Evolutionary conservation across 1,140 invertebrate species (phyloP).

Genomic region (Capitella teleta): DNA sequence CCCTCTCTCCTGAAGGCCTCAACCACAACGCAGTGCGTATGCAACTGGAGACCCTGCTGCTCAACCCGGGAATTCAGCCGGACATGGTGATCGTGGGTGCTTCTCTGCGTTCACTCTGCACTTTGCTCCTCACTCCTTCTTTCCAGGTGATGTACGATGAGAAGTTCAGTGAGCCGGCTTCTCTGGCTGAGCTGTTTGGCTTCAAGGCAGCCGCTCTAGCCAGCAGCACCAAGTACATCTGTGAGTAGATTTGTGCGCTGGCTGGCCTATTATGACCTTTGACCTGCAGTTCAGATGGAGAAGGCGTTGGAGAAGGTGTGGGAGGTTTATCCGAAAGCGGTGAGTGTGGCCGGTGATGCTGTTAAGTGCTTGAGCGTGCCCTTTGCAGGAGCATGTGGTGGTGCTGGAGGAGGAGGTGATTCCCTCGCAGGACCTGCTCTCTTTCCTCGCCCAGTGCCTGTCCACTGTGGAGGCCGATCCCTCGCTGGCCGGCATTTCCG

Average conservation of each 20-base stretch:
- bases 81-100: slow-evolving; percentile 29
- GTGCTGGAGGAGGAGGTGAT: slow-evolving; percentile 46
- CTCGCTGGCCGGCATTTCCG: slow-evolving; percentile 39
- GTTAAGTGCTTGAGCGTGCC: neutral
- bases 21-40: slow-evolving; percentile 39
- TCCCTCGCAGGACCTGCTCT: slow-evolving; percentile 44
- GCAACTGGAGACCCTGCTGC: slow-evolving; percentile 44
- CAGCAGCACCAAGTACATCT: slow-evolving; percentile 24
- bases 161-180: slow-evolving; percentile 30
- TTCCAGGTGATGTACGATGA: slow-evolving; percentile 32
- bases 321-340: slow-evolving; percentile 25
- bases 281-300: slow-evolving; percentile 27
- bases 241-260: slow-evolving; percentile 4
- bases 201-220: slow-evolving; percentile 24
- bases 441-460: slow-evolving; percentile 41
- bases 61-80: slow-evolving; percentile 45
- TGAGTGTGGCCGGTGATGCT: slow-evolving; percentile 18
- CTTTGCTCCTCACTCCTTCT: slow-evolving; percentile 17
- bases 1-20: slow-evolving; percentile 18
- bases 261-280: neutral
- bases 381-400: slow-evolving; percentile 38
- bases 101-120: neutral
- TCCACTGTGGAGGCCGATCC: slow-evolving; percentile 34
- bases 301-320: slow-evolving; percentile 30
- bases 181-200: slow-evolving; percentile 33